These are phyloP conservation scores for Neosalanx taihuensis DNA, from an alignment of 2,797 vertebrate species.

Conservation along the genomic window DNA sequence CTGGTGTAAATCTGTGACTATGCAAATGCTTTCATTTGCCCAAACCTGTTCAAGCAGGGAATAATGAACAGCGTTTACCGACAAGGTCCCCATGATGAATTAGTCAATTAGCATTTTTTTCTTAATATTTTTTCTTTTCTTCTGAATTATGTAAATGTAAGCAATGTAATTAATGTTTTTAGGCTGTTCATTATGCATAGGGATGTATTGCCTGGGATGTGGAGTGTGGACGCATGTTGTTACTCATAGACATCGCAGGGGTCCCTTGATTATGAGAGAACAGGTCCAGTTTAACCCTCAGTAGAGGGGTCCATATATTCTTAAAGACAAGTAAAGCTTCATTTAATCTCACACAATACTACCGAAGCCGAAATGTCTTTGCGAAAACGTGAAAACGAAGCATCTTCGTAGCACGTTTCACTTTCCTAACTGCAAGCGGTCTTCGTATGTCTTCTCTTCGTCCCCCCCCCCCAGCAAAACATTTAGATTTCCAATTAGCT, in stretches of 20 bases:
- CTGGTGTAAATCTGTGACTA: constrained; percentile 45
- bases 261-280: neutral
- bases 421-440: constrained; percentile 16
- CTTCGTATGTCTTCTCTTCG: constrained; percentile 43
- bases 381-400: no score
- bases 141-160: constrained; percentile 69
- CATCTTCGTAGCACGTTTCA: constrained; percentile 22
- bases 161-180: constrained; percentile 68
- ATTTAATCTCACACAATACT: neutral
- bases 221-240: constrained; percentile 7
- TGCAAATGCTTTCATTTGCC: constrained; percentile 67
- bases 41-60: constrained; percentile 60
- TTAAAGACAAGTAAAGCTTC: neutral
- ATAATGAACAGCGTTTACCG: constrained; percentile 60
- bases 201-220: constrained; percentile 60
- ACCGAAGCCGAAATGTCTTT: neutral
- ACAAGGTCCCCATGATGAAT: constrained; percentile 67
- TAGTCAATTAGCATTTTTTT: constrained; percentile 70
- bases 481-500: constrained; percentile 97
- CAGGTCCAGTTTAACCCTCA: neutral
- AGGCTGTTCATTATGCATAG: constrained; percentile 60
- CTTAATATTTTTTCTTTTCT: constrained; percentile 74
- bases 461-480: constrained; percentile 75
- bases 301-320: no score
- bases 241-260: neutral